Conservation (phyloP, 2,113 vertebrate genomes). For the Saccopteryx bilineata region DNA sequence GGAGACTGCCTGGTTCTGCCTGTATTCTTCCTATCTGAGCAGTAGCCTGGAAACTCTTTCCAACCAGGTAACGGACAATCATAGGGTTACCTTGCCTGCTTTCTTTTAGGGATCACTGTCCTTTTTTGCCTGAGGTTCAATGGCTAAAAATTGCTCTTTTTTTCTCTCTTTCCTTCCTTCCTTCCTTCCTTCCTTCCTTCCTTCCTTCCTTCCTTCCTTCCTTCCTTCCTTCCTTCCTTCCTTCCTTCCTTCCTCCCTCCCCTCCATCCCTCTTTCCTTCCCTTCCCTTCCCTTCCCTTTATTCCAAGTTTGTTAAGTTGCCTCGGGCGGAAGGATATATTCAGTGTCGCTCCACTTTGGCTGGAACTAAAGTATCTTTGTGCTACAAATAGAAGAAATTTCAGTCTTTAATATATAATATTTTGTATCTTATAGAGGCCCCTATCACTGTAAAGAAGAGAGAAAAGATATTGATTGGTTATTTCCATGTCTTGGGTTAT, state of each 20-base stretch:
- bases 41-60: background rate
- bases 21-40: background rate
- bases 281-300: no score
- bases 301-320: background rate
- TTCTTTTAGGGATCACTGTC: background rate
- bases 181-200: rapidly evolving
- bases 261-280: no score
- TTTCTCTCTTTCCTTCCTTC: background rate
- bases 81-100: background rate
- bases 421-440: background rate
- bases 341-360: background rate
- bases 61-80: no score
- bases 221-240: background rate
- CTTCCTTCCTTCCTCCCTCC: no score
- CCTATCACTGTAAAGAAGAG: background rate
- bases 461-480: background rate
- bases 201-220: background rate
- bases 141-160: background rate
- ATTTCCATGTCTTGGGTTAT: no score
- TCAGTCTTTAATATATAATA: background rate
- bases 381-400: background rate
- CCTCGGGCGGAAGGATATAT: background rate
- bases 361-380: background rate
- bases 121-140: background rate
- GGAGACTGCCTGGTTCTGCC: background rate